Conservation (phyloP, 2,888 invertebrate genomes). For the Strigamia transsilvanica region DNA sequence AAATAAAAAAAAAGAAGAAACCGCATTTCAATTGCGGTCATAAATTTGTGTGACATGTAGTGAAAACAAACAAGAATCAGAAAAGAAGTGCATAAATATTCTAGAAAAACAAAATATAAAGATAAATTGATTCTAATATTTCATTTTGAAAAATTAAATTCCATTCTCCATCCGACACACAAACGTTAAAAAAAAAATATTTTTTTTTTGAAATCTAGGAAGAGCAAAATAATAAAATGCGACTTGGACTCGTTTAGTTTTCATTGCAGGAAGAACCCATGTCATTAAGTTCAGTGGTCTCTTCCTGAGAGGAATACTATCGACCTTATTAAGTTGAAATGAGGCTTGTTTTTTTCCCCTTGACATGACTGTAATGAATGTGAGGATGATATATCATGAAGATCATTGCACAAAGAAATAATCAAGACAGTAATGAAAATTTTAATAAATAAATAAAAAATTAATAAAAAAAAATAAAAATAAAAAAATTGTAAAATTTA, state of each 20-base stretch:
- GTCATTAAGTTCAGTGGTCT: constrained; percentile 30
- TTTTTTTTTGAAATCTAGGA: not conserved
- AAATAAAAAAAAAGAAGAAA: not conserved
- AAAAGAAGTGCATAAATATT: not conserved
- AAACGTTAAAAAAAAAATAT: not conserved
- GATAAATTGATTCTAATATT: not conserved
- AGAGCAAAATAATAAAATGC: constrained; percentile 8
- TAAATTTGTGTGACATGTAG: not conserved
- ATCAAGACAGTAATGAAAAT: not conserved
- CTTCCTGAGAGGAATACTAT: constrained; percentile 30
- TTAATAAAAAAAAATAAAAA: not conserved
- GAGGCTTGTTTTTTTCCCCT: constrained; percentile 5
- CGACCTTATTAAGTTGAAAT: constrained; percentile 25
- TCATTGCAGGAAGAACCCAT: constrained; percentile 26
- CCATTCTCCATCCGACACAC: not conserved
- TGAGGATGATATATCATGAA: constrained; percentile 21
- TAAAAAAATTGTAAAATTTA: not conserved
- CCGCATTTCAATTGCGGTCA: not conserved
- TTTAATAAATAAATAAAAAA: not conserved
- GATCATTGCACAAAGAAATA: constrained; percentile 6
- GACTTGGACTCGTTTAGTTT: constrained; percentile 13
- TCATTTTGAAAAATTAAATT: not conserved
- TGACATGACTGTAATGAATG: constrained; percentile 18
- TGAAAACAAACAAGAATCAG: not conserved
- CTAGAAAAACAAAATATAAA: not conserved